Percentiles rank a stretch among this genome's conserved stretches.
Conservation (phyloP, 2,113 vertebrate species). For the Porphyrio hochstetteri region DNA sequence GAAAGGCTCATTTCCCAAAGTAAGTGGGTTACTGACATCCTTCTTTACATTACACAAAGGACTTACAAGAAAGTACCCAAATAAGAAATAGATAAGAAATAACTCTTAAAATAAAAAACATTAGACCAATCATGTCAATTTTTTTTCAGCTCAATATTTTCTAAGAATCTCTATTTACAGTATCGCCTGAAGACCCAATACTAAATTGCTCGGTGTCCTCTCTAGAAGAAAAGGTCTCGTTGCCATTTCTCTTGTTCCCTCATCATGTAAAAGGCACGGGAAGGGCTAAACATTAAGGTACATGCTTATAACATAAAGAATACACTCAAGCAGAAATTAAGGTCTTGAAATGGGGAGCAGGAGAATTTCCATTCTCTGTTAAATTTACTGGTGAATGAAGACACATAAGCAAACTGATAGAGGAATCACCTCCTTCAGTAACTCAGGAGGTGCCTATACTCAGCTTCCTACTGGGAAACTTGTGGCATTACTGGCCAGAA, state of each 20-base stretch:
- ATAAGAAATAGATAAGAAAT: neutral
- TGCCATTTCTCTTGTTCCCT: neutral
- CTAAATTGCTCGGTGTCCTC: neutral
- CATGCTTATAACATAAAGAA: neutral
- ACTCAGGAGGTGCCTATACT: neutral
- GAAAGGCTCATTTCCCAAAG: neutral
- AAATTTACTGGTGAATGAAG: neutral
- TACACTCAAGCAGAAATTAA: neutral
- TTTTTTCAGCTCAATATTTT: neutral
- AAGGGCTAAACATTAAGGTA: neutral
- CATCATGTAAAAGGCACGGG: neutral
- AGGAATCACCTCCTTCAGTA: neutral
- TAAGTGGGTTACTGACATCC: neutral
- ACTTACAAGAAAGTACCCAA: neutral
- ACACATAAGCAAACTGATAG: neutral
- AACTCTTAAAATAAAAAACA: neutral
- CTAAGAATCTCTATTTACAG: neutral
- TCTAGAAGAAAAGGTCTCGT: neutral
- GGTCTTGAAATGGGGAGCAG: neutral
- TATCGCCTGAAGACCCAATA: neutral
- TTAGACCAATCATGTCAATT: neutral
- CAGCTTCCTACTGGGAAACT: neutral
- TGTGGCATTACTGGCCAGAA: neutral
- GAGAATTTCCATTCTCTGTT: neutral
- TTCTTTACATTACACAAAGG: neutral